phyloP scores from a whole-genome alignment of 1,140 invertebrate species.

The Nomia melanderi region DNA sequence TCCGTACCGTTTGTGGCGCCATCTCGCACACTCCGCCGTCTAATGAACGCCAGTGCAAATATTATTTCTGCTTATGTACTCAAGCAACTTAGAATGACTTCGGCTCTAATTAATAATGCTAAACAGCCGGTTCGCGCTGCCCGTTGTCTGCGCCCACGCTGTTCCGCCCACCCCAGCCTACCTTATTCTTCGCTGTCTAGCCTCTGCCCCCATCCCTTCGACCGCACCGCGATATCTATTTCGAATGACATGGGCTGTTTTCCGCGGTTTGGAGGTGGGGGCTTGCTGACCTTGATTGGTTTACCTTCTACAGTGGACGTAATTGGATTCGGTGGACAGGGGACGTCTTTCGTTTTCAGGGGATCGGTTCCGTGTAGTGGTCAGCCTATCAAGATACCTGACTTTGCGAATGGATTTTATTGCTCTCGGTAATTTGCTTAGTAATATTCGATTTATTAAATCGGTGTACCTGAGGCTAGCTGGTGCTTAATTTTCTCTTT shows the following conservation, averaged over 20 bases:
- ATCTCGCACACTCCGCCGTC: slow-evolving; percentile 64
- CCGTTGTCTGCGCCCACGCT: slow-evolving; percentile 37
- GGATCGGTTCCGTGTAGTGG: background rate
- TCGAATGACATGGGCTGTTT: background rate
- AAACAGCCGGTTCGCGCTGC: slow-evolving; percentile 65
- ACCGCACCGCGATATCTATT: background rate
- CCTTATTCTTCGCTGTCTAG: background rate
- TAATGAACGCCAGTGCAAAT: slow-evolving; percentile 80
- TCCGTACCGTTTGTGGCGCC: slow-evolving; percentile 76
- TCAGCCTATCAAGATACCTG: background rate
- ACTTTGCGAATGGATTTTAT: background rate
- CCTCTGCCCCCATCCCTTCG: background rate
- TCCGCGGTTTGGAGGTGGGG: background rate
- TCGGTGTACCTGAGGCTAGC: no score
- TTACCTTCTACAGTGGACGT: background rate
- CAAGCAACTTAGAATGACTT: slow-evolving; percentile 79
- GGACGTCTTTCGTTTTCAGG: background rate
- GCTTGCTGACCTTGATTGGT: background rate
- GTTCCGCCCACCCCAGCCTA: background rate
- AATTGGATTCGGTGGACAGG: background rate
- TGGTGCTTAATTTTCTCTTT: no score
- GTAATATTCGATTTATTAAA: no score
- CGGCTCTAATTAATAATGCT: slow-evolving; percentile 80
- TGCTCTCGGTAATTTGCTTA: background rate
- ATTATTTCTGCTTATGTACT: slow-evolving; percentile 81